A percentile compares a stretch with the other conserved stretches of the same genome.
phyloP scores from a whole-genome alignment of 2,113 vertebrate genomes.

The Pelobates fuscus region DNA sequence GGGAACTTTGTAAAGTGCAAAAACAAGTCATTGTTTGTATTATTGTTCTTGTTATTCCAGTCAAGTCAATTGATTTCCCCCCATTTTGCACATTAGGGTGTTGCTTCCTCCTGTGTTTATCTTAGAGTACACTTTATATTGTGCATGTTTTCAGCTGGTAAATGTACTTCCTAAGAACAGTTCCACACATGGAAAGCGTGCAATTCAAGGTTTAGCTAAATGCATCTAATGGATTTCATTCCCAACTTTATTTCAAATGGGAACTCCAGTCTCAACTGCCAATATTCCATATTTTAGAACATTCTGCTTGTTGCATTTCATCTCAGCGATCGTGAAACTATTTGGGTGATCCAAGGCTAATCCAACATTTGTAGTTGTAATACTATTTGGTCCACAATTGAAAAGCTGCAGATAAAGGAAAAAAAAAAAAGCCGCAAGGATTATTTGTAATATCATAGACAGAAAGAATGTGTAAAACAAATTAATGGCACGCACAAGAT shows the following conservation, averaged over 20 bases:
- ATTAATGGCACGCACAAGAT: conserved; percentile 47
- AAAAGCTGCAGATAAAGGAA: conserved; percentile 46
- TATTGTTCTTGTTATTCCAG: conserved; percentile 1
- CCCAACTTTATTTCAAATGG: too few species aligned
- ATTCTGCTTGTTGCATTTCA: conserved; percentile 39
- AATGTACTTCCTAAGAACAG: conserved; percentile 55
- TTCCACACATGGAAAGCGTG: conserved; percentile 18
- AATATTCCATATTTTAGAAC: conserved; percentile 28
- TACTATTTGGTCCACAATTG: conserved; percentile 36
- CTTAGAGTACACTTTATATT: conserved; percentile 61
- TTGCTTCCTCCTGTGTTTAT: conserved; percentile 63
- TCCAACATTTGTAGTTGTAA: conserved; percentile 12
- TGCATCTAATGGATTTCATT: conserved; percentile 53
- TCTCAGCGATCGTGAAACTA: conserved; percentile 26
- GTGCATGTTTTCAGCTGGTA: conserved; percentile 54
- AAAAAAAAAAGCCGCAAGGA: not conserved
- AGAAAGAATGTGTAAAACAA: conserved; percentile 48
- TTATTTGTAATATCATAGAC: conserved; percentile 35
- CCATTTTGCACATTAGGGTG: conserved; percentile 62
- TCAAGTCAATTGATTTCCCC: conserved; percentile 47
- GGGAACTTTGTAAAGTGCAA: conserved; percentile 12
- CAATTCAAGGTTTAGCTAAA: conserved; percentile 42
- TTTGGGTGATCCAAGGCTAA: conserved; percentile 37
- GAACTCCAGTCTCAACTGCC: conserved; percentile 13
- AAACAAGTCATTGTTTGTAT: conserved; percentile 23